Evolutionary conservation across 2,797 vertebrate species (phyloP), one percentile per base, ranked within the genome.

Genomic region (Lindbergichthys nudifrons): DNA sequence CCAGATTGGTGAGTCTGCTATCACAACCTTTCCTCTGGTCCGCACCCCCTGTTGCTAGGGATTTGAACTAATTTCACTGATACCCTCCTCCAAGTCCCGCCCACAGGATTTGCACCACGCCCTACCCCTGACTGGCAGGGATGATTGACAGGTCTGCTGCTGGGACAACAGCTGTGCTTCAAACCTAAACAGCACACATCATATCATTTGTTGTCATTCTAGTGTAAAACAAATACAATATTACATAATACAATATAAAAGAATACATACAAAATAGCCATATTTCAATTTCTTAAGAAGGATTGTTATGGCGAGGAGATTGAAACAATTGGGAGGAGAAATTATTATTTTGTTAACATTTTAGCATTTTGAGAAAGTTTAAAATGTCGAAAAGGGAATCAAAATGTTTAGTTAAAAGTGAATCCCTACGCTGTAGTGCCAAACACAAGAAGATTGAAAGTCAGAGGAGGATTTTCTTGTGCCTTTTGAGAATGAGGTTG

Each of bases 1-100:
- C 89, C 81, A 81, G 84, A 90, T 88, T 76, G 73, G 65, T 65
- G 18, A 14, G 71, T 72, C 57, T 64, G 82, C 42, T 56, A 52
- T 10, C 32, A 16, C 50, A 66, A 53, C 42, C 47, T 59, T 30
- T 43, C 51, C 23, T 70, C 52, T 26, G 54, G 64, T 54, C 50
- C 62, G 57, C 42, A 16, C 14, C 4, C 16, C 43, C 73, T 75
- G 46, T 58, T 67, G 32, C 65, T 41, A 46, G 51, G 65, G 48
- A 13, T 59, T 56, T 70, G 68, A 77, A 60, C 59, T 75, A 56
- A 77, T 66, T 73, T 59, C 61, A 59, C 23, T 58, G 36, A 57
- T 32, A 26, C 47, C 45, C 69, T 36, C 50, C 42, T 42, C 70
- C 67, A 71, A 10, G 2, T 61, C 51, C 61, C 47, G 19, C 46